phyloP scores from a whole-genome alignment of 1,140 invertebrate species.

The Eumaeus atala region DNA sequence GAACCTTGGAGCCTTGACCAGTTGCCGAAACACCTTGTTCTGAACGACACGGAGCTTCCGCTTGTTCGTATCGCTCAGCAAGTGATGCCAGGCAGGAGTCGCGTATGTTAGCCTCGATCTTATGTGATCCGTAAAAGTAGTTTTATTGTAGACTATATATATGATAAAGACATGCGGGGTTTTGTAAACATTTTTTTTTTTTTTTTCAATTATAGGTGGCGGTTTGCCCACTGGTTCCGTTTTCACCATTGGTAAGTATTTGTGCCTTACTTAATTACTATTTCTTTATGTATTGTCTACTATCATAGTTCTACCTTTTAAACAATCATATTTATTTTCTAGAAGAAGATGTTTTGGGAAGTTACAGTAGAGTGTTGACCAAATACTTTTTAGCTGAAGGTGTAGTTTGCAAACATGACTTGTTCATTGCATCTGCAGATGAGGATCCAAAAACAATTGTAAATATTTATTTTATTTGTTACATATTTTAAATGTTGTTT shows the following conservation, averaged over 20 bases:
- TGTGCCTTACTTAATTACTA: constrained; percentile 7
- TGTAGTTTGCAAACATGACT: constrained; percentile 80
- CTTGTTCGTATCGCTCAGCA: no score
- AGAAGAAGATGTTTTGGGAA: constrained; percentile 88
- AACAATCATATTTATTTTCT: constrained; percentile 32
- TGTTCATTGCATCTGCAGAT: constrained; percentile 84
- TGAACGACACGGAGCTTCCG: no score
- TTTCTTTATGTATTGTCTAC: constrained; percentile 6
- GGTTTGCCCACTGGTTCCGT: constrained; percentile 75
- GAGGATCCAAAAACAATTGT: constrained; percentile 78
- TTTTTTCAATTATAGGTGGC: constrained; percentile 63
- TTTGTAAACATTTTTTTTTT: constrained; percentile 21
- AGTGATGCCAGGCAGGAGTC: no score
- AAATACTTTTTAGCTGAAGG: constrained; percentile 91
- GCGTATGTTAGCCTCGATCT: no score
- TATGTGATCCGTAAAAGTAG: no score
- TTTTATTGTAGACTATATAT: no score
- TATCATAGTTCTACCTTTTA: background rate
- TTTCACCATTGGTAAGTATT: constrained; percentile 72
- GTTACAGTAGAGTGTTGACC: constrained; percentile 82
- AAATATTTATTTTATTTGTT: constrained; percentile 35
- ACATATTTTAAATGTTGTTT: background rate
- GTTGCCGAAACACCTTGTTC: no score
- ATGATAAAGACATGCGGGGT: no score
- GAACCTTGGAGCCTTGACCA: no score